Evolutionary conservation across 2,888 invertebrate genomes (phyloP).

Genomic region (Chelonus formosanus): DNA sequence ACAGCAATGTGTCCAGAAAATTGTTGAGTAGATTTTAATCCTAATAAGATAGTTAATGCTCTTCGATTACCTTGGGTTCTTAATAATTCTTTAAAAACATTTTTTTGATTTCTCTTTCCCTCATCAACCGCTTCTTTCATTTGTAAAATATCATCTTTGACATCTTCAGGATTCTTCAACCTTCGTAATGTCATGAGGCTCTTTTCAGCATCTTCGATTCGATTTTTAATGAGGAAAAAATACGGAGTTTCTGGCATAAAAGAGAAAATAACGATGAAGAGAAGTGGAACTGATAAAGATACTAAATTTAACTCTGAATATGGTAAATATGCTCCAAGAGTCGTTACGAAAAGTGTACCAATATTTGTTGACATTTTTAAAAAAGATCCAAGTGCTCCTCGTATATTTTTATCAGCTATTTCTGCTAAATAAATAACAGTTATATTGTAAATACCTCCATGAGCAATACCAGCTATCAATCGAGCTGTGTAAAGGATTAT

Average conservation of each 20-base stretch:
- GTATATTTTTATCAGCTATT: slow-evolving; percentile 68
- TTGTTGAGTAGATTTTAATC: slow-evolving; percentile 72
- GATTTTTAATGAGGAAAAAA: slow-evolving; percentile 67
- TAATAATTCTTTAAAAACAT: slow-evolving; percentile 67
- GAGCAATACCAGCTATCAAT: slow-evolving; percentile 65
- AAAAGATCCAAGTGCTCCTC: slow-evolving; percentile 69
- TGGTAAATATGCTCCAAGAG: slow-evolving; percentile 64
- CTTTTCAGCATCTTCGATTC: slow-evolving; percentile 68
- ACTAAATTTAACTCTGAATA: slow-evolving; percentile 67
- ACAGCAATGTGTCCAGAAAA: slow-evolving; percentile 72
- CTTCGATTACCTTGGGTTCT: slow-evolving; percentile 67
- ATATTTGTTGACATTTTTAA: slow-evolving; percentile 67
- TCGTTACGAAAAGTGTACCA: slow-evolving; percentile 57
- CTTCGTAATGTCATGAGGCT: slow-evolving; percentile 71
- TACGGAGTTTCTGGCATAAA: slow-evolving; percentile 76
- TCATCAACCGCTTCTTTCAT: slow-evolving; percentile 69
- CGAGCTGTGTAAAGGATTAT: slow-evolving; percentile 61
- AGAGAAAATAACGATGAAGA: slow-evolving; percentile 69
- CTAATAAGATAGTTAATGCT: slow-evolving; percentile 70
- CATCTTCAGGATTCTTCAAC: slow-evolving; percentile 64
- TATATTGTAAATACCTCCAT: slow-evolving; percentile 65
- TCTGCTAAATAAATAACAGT: slow-evolving; percentile 71
- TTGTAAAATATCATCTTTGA: slow-evolving; percentile 68
- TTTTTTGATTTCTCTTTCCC: slow-evolving; percentile 64
- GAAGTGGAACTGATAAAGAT: slow-evolving; percentile 68